Evolutionary conservation across 2,888 invertebrate genomes (phyloP), one percentile per base, ranked within the genome.

Genomic region (Acleris cristana): DNA sequence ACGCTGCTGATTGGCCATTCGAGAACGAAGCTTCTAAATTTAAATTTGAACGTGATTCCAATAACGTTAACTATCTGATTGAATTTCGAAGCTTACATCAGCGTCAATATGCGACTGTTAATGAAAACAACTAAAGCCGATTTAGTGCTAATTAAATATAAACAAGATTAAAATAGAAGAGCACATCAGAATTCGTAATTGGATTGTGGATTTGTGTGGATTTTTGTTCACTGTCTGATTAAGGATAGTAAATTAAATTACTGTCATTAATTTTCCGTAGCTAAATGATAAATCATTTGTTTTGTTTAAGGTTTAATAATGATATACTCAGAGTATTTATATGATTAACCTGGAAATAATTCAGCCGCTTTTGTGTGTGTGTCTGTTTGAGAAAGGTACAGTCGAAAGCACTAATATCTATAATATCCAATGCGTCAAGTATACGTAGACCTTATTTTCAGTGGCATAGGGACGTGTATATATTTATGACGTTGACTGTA

Each of bases 1-100:
- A 61, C 60, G 65, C 26, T 55, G 60, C 55, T 65, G 65, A 65
- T 65, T 65, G 56, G 65, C 51, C 51, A 61, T 65, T 65, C 51
- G 56, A 49, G 40, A 45, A 44, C n/a, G 23, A 59, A 26, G 49
- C 18, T 65, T 65, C 65, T 49, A 54, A 59, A 65, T 54, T 65
- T 30, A 12, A 48, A 58, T 45, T n/a, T 60, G 52, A 56, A 68
- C 45, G 51, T 56, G 58, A 68, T 64, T 64, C 54, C 51, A 61
- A 51, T 55, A 49, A 44, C 21, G 40, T 65, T 19, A 49, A 59
- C 54, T 60, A 40, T 40, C 14, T 54, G 2, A 45, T 52, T 64
- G 4, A 40, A 48, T 48, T 48, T 48, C 12, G 8, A 26, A 14
- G 51, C n/a, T n/a, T 10, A n/a, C 8, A 30, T 30, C 4, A 14